These are phyloP conservation scores for Hydrocynus forskahlii DNA, from an alignment of 2,797 vertebrate genomes.

Conservation along the genomic window DNA sequence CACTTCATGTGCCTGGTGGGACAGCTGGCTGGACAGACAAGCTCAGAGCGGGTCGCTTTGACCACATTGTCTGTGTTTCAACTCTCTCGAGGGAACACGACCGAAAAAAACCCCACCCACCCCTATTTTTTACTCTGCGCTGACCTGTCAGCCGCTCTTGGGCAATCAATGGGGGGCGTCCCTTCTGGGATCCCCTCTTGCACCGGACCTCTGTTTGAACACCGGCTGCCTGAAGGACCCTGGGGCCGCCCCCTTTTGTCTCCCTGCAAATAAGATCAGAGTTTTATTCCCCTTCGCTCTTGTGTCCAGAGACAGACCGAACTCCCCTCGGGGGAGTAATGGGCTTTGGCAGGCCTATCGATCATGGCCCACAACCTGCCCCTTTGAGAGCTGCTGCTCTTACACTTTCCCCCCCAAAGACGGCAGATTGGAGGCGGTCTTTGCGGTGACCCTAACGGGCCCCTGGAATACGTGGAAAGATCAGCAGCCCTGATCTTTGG, in stretches of 20 bases:
- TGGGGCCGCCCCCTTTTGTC: constrained; percentile 76
- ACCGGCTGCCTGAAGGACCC: constrained; percentile 73
- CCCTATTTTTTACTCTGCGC: constrained; percentile 75
- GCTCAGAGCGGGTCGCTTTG: constrained; percentile 53
- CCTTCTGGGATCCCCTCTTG: constrained; percentile 72
- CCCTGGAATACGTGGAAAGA: not conserved
- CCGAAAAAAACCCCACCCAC: constrained; percentile 56
- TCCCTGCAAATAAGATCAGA: constrained; percentile 82
- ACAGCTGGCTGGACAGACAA: constrained; percentile 72
- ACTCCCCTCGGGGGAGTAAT: constrained; percentile 71
- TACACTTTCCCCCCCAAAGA: constrained; percentile 21
- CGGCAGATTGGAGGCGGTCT: constrained; percentile 45
- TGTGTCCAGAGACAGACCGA: constrained; percentile 72
- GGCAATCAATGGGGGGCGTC: constrained; percentile 73
- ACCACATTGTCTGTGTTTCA: constrained; percentile 70
- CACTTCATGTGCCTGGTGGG: constrained; percentile 62
- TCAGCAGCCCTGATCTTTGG: constrained; percentile 3
- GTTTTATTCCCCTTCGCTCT: constrained; percentile 75
- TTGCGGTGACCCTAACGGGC: constrained; percentile 29
- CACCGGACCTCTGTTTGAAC: constrained; percentile 79
- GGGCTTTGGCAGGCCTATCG: constrained; percentile 78
- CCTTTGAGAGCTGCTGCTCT: constrained; percentile 43
- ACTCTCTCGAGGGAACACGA: constrained; percentile 68
- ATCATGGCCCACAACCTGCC: constrained; percentile 63
- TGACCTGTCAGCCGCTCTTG: constrained; percentile 78